Evolutionary conservation across 1,140 invertebrate species (phyloP).

Genomic region (Pseudomyrmex pallidus): DNA sequence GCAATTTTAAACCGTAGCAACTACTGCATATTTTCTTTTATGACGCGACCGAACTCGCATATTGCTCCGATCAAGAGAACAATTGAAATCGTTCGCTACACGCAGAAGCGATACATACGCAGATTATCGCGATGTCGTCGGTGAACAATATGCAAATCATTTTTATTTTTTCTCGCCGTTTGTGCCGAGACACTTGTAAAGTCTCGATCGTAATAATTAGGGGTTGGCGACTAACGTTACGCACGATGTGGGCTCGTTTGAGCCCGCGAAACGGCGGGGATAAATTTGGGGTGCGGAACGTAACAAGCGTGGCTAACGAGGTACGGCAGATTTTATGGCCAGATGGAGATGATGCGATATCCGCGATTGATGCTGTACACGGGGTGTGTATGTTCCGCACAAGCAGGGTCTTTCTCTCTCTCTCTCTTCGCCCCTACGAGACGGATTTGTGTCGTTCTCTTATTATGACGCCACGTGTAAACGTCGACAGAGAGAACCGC

Average conservation of each 20-base stretch:
- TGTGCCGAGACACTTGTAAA: slow-evolving; percentile 74
- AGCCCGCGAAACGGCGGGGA: slow-evolving; percentile 26
- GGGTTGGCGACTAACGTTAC: slow-evolving; percentile 67
- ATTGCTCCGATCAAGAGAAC: not conserved
- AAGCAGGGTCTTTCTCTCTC: slow-evolving; percentile 55
- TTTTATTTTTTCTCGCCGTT: slow-evolving; percentile 14
- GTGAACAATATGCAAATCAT: slow-evolving; percentile 32
- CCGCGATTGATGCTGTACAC: slow-evolving; percentile 79
- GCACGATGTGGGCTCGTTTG: slow-evolving; percentile 56
- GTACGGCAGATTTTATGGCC: slow-evolving; percentile 83
- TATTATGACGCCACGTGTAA: slow-evolving; percentile 59
- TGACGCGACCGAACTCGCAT: not conserved
- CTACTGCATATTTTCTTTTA: not conserved
- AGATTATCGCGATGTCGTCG: slow-evolving; percentile 3
- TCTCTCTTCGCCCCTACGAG: slow-evolving; percentile 34
- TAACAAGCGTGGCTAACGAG: slow-evolving; percentile 84
- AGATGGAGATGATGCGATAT: slow-evolving; percentile 83
- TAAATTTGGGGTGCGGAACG: slow-evolving; percentile 76
- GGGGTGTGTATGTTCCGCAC: slow-evolving; percentile 26
- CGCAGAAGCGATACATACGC: not conserved
- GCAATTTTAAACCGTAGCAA: no score
- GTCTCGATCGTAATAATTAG: slow-evolving; percentile 80
- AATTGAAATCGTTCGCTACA: slow-evolving; percentile 13
- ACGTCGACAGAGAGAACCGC: slow-evolving; percentile 24
- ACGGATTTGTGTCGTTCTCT: slow-evolving; percentile 64